Evolutionary conservation across 2,888 invertebrate species (phyloP).

Genomic region (Oxyscelio sp.): DNA sequence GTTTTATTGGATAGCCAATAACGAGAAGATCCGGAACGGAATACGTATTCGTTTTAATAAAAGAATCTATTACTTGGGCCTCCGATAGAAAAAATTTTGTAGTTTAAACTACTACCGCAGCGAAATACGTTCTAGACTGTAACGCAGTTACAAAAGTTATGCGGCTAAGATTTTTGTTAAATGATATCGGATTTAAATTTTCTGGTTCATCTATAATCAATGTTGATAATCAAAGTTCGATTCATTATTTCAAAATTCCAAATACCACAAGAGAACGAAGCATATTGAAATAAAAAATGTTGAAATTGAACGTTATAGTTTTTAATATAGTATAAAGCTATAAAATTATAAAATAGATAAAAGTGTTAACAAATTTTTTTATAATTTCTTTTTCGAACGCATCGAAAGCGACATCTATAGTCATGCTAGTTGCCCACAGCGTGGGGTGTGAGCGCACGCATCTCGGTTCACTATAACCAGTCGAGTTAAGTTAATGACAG

Average conservation of each 20-base stretch:
- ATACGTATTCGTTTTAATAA: constrained; percentile 44
- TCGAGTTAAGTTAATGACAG: no score
- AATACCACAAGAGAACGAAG: constrained; percentile 34
- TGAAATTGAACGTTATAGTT: no score
- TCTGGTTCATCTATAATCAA: not conserved
- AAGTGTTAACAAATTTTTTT: no score
- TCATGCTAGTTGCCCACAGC: no score
- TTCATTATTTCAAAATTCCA: constrained; percentile 12
- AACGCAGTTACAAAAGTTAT: not conserved
- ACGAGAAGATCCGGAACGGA: constrained; percentile 63
- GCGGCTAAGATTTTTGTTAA: not conserved
- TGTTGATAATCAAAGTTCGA: constrained; percentile 44
- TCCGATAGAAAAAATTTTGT: constrained; percentile 48
- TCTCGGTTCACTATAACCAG: no score
- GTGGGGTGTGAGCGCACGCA: no score
- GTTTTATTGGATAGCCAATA: constrained; percentile 53
- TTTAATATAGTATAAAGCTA: no score
- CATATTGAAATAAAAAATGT: constrained; percentile 33
- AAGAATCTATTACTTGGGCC: constrained; percentile 60
- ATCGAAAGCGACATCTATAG: no score
- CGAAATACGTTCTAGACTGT: not conserved
- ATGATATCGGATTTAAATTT: not conserved
- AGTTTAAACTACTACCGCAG: constrained; percentile 1
- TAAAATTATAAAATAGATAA: no score
- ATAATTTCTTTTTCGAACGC: no score